Percentiles rank a stretch among this genome's conserved stretches.
phyloP scores from a whole-genome alignment of 2,888 invertebrate genomes.

The Chymomyza procnemis region DNA sequence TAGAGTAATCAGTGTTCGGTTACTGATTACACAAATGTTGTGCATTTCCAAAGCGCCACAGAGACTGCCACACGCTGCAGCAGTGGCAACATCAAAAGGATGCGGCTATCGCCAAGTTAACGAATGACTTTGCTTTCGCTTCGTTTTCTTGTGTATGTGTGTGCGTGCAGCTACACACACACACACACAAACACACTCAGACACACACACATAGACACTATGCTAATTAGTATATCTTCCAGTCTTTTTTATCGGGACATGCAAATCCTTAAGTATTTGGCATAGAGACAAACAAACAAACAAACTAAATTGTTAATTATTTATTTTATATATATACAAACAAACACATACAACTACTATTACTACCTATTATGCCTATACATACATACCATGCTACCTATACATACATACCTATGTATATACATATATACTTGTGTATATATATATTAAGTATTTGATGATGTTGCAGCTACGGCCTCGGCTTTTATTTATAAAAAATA shows the following conservation, averaged over 20 bases:
- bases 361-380: constrained; percentile 9
- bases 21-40: constrained; percentile 43
- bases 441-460: neutral
- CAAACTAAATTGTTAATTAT: constrained; percentile 46
- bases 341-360: constrained; percentile 16
- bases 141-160: neutral
- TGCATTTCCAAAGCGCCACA: constrained; percentile 36
- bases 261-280: constrained; percentile 17
- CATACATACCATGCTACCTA: constrained; percentile 8
- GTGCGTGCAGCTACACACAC: neutral
- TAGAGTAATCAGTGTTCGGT: constrained; percentile 54
- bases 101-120: constrained; percentile 31
- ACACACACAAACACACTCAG: neutral
- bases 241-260: constrained; percentile 20
- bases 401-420: constrained; percentile 11
- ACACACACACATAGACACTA: neutral
- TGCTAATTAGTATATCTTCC: constrained; percentile 13
- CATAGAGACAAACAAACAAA: neutral
- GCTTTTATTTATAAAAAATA: neutral
- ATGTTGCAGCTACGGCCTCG: neutral
- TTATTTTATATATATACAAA: constrained; percentile 47
- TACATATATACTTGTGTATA: constrained; percentile 12
- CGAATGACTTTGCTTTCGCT: neutral
- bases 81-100: neutral
- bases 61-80: neutral